Evolutionary conservation across 2,797 vertebrate genomes (phyloP), one percentile per base, ranked within the genome.

Genomic region (Myripristis jacobus): DNA sequence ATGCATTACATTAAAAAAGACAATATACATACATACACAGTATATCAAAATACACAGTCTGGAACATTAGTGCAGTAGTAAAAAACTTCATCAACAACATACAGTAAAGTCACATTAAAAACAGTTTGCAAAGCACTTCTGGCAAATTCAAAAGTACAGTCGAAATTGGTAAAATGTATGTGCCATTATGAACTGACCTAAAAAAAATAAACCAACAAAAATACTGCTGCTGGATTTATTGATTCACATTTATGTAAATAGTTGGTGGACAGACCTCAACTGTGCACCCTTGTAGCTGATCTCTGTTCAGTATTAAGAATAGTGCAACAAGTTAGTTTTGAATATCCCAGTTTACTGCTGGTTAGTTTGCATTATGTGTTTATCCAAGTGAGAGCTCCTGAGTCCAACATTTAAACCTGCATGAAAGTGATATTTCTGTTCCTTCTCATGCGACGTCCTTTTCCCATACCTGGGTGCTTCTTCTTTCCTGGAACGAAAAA

Each of bases 401-500:
- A 66, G 56, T 63, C 61, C 38, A 74, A 62, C 19, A 0, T 62
- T 58, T 85, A 80, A 0, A 21, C 61, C 71, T 50, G 59, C 60
- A 73, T 11, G 31, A 69, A 68, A 2, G 51, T 65, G 44, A 81
- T 50, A 58, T 78, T 66, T 80, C 73, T 78, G 9, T 75, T 59
- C 53, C 73, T 55, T 65, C 68, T 90, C 82, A 68, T 51, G 62
- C 66, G 84, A 1, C 31, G 73, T 9, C 6, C 1, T 79, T 79
- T 88, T 43, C 21, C 4, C 46, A 11, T 38, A 44, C 1, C 5
- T 16, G 3, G 0, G 36, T 3, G n/a, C 48, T 65, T 87, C 66
- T 80, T 92, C 9, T 8, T 41, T 44, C 70, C 92, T 91, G 86
- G 31, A 89, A 85, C 1, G n/a, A 51, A 51, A 70, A 66, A 57